These are phyloP conservation scores for Thyatira batis DNA, from an alignment of 2,888 invertebrate genomes.

Conservation along the genomic window DNA sequence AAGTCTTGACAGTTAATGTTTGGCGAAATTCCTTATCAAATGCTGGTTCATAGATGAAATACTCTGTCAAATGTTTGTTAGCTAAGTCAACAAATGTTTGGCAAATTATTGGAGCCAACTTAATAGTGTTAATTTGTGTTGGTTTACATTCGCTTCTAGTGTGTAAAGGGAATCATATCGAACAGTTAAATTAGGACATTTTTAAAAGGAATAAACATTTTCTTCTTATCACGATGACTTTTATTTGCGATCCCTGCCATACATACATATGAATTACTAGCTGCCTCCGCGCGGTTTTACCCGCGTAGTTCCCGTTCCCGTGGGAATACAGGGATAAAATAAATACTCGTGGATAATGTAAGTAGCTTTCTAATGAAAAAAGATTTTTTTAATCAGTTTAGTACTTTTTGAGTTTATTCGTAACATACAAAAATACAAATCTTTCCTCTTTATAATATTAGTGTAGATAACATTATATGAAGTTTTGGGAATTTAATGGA, in stretches of 20 bases:
- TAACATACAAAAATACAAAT: too few species aligned
- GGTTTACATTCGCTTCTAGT: conserved; percentile 58
- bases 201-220: conserved; percentile 75
- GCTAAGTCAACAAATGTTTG: conserved; percentile 17
- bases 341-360: too few species aligned
- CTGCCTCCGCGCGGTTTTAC: too few species aligned
- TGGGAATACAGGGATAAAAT: too few species aligned
- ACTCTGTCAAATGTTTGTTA: conserved; percentile 8
- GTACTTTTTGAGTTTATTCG: too few species aligned
- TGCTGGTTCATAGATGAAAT: background rate
- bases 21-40: background rate
- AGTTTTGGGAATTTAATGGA: too few species aligned
- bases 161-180: conserved; percentile 76
- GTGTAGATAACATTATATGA: too few species aligned
- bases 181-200: conserved; percentile 73
- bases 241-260: background rate
- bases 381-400: too few species aligned
- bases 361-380: too few species aligned
- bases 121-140: conserved; percentile 32
- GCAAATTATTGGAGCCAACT: conserved; percentile 14
- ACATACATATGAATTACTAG: too few species aligned
- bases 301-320: too few species aligned
- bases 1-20: background rate
- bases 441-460: too few species aligned
- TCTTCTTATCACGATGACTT: conserved; percentile 49